Evolutionary conservation across 2,888 invertebrate genomes (phyloP), one percentile per base, ranked within the genome.

Genomic region (Dorcus hopei): DNA sequence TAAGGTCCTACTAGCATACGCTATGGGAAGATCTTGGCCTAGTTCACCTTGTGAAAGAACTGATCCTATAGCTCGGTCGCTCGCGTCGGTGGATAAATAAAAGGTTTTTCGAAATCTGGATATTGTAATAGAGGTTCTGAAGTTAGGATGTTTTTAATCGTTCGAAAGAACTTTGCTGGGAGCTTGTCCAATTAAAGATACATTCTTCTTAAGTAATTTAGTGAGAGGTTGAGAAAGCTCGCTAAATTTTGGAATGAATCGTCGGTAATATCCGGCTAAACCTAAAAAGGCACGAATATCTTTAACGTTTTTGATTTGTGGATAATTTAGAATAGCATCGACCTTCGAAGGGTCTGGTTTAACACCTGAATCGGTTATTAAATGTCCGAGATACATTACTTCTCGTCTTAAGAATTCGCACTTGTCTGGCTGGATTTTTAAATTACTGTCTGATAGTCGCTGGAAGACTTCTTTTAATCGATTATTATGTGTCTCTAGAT

Each of bases 391-490:
- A 45, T 47, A 59, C 43, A 47, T 5, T 8, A 61, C 41, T 48
- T 61, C 45, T 49, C 60, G 52, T 9, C 33, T 41, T 14, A 16
- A 49, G 39, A 52, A 55, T 38, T 49, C 33, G 2, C 14, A 58
- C 38, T 58, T 58, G 9, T 66, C 62, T 1, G 64, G 16, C 54
- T 68, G 64, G 11, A 68, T 56, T 51, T 19, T 51, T 64, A 47
- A 38, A 48, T 49, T 48, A 52, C 38, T 52, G 60, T 63, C 5
- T 14, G 14, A 14, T 14, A 14, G 14, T 14, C 14, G 14, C 14
- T 14, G 14, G 1, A 14, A 14, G 14, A 68, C 59, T 56, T 41
- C n/a, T 57, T 56, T 52, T 26, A 65, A 16, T 48, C 58, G 57
- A 11, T 8, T 33, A 47, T 65, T 49, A 16, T 65, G 65, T 62